Base-by-base conservation (phyloP, 2,113 vertebrate genomes). In the Clupea harengus region DNA sequence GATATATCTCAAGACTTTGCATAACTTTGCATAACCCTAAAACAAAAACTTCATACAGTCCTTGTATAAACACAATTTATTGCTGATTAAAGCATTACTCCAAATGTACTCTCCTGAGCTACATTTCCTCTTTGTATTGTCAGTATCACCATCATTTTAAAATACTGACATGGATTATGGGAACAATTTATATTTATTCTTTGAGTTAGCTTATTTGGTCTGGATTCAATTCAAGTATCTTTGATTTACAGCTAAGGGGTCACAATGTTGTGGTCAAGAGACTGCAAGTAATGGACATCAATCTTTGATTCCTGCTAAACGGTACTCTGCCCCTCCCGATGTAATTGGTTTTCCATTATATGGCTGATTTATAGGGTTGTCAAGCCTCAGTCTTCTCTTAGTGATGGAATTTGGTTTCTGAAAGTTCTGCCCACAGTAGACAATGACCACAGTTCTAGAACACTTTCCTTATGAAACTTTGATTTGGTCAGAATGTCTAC, bases 231-330 rank as follows among this genome's bases (percentile, higher is more conserved):
- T 88, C 52, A 88, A 82, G 82, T 46, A 28, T 52, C 50, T 82
- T 75, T 88, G 87, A 88, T 82, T 86, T 84, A 88, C 57, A 83
- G 75, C 84, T 83, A 57, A 11, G 84, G 78, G 88, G 86, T 87
- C 84, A 81, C 52, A 60, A 45, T 87, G 86, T 60, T 87, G 72
- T 85, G n/a, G 82, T 84, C 84, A 57, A 75, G 50, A 86, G 88
- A 86, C 78, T 83, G 86, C 67, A 49, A 84, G 57, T 57, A 78
- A 78, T 78, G 28, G 72, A 39, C 80, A 85, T 91, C 87, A 89
- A 90, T 89, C 88, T 91, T 86, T 83, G 44, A 89, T 90, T 88
- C 84, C 87, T 88, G 86, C 89, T 91, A 87, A 85, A 88, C 83
- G 86, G 87, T 72, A 72, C 87, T 87, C 87, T 88, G 85, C 87